Evolutionary conservation across 92 coral and sea anemone species (phyloP), one percentile per base, ranked within the genome.

Genomic region (Actinernus sp.): DNA sequence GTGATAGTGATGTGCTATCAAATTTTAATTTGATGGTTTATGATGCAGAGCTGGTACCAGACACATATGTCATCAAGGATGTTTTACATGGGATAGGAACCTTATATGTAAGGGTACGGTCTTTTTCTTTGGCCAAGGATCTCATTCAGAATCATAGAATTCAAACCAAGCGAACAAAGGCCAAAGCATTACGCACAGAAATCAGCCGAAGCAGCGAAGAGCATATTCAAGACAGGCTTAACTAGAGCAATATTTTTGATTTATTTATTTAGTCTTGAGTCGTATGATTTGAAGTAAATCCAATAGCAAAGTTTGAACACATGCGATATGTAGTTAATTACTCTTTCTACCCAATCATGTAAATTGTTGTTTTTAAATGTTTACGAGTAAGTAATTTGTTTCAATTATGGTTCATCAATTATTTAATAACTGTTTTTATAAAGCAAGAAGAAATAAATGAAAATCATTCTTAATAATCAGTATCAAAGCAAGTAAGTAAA

Each of bases 91-190:
- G 55, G 43, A 64, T 64, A 43, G 7, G 63, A 18, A 50, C 54
- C 30, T 47, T 76, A 50, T 65, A 55, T 37, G 40, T 66, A 45
- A 56, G 78, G 45, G 79, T 69, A 26, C 53, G 79, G 9, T 58
- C 79, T 52, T 69, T 69, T 51, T 70, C 79, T 8, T 51, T 48
- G 58, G 86, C 79, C 17, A 59, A 58, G 32, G 86, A 69, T 51
- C 67, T 78, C 32, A 49, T 78, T 0, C 58, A 50, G 48, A 20
- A 31, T 46, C 67, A 68, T 30, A 78, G 67, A 57, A 62, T 68
- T 31, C n/a, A n/a, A n/a, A n/a, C n/a, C n/a, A n/a, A n/a, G n/a
- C n/a, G n/a, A n/a, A n/a, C n/a, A n/a, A n/a, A 50, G 39, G 44
- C 24, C 67, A 29, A 69, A 79, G 71, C 66, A 45, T 68, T 79